Evolutionary conservation across 2,797 vertebrate genomes (phyloP).

Genomic region (Rhadinocentrus ornatus): DNA sequence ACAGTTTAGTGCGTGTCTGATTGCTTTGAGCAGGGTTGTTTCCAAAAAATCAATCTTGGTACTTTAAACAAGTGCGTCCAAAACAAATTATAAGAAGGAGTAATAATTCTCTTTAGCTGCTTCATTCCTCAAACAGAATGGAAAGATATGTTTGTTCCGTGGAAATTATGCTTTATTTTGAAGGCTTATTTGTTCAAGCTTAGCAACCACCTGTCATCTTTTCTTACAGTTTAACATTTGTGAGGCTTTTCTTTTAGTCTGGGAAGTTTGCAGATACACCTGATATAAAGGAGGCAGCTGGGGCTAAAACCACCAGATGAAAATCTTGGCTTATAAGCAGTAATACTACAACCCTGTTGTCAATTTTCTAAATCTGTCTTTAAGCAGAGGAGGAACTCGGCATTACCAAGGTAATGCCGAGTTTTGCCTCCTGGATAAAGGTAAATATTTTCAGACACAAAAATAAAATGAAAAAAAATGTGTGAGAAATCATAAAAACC

Average conservation of each 20-base stretch:
- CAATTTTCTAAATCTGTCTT: constrained; percentile 24
- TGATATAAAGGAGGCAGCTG: constrained; percentile 20
- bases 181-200: background rate
- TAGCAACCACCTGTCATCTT: background rate
- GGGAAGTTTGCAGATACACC: constrained; percentile 14
- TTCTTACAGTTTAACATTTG: background rate
- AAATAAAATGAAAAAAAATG: background rate
- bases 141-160: background rate
- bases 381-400: constrained; percentile 16
- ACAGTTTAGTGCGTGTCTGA: constrained; percentile 24
- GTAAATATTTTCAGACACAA: constrained; percentile 21
- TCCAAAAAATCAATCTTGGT: constrained; percentile 23
- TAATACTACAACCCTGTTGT: constrained; percentile 31
- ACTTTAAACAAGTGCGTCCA: constrained; percentile 14
- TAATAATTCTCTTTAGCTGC: background rate
- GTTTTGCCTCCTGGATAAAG: constrained; percentile 18
- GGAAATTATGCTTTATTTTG: background rate
- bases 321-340: constrained; percentile 25
- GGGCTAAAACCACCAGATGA: constrained; percentile 24
- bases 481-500: background rate
- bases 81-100: background rate
- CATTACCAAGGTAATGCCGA: too few species aligned
- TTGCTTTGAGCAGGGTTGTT: constrained; percentile 18
- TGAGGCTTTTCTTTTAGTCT: background rate
- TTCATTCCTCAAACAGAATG: background rate